Evolutionary conservation across 1,140 invertebrate genomes (phyloP).

Genomic region (Bombus cullumanus): DNA sequence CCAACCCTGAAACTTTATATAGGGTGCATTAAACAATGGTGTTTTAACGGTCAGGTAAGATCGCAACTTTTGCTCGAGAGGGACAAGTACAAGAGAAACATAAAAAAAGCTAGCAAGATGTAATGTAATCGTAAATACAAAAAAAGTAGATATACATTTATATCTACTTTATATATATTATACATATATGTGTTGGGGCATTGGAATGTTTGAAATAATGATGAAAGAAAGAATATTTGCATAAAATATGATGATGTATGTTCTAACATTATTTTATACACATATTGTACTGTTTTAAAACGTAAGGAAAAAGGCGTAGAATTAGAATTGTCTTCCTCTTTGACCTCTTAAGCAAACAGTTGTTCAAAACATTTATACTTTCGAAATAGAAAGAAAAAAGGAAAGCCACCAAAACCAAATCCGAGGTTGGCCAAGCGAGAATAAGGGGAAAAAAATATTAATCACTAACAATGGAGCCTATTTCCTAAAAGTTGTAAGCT

Average conservation of each 20-base stretch:
- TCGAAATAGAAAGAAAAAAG: constrained; percentile 1
- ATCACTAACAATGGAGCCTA: constrained; percentile 60
- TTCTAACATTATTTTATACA: constrained; percentile 56
- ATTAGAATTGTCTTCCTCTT: constrained; percentile 67
- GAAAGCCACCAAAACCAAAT: constrained; percentile 45
- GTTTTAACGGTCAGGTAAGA: constrained; percentile 45
- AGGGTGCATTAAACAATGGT: constrained; percentile 8
- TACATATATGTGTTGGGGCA: constrained; percentile 43
- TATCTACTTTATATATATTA: constrained; percentile 24
- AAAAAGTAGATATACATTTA: constrained; percentile 38
- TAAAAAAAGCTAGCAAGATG: constrained; percentile 8
- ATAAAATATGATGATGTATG: constrained; percentile 30
- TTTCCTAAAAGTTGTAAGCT: constrained; percentile 69
- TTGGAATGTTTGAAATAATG: constrained; percentile 46
- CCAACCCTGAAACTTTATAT: constrained; percentile 74
- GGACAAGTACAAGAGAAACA: constrained; percentile 40
- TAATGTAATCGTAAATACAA: constrained; percentile 38
- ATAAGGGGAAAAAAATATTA: constrained; percentile 18
- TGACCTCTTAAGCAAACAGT: constrained; percentile 66
- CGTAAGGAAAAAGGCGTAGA: constrained; percentile 35
- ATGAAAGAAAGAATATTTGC: constrained; percentile 20
- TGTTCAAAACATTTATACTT: constrained; percentile 49
- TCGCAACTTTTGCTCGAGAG: constrained; percentile 63
- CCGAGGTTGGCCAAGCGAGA: constrained; percentile 64
- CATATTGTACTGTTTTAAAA: constrained; percentile 48